Evolutionary conservation across 2,113 vertebrate species (phyloP), one percentile per base, ranked within the genome.

Genomic region (Cephalopterus ornatus): DNA sequence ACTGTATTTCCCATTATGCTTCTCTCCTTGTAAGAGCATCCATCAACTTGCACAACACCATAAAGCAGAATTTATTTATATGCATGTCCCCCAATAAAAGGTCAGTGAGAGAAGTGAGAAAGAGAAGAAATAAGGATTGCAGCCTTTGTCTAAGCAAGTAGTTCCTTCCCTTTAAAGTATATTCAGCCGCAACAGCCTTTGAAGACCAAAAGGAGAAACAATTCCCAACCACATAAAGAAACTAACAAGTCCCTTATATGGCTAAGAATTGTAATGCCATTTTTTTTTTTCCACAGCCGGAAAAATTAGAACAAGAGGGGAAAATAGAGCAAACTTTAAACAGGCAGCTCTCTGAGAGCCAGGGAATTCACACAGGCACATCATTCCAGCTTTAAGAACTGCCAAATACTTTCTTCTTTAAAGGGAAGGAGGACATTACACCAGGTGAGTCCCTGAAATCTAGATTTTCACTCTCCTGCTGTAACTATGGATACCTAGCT

Each of bases 401-500:
- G 44, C 62, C 77, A 82, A 47, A 84, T 58, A 87, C 92, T 94
- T 93, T 95, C 84, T 93, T 94, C 83, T 92, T 94, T 84, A 95
- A 97, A 95, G 83, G 56, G 77, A 96, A 97, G 91, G 85, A 96
- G 95, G 92, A 96, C 86, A 85, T 90, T 91, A 91, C 58, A 87
- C 83, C 91, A 94, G 88, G 85, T 92, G 91, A 96, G 93, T 70
- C 53, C 66, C 86, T 91, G 80, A 92, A 94, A 97, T 97, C 83
- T 20, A 49, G 85, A 90, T 85, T 90, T 92, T 83, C 70, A 86
- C 92, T 95, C 87, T 94, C 47, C 67, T 74, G 74, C 81, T 85
- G 95, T 97, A 96, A 93, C 93, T 96, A 96, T 94, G 95, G 95
- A 97, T 94, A 96, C 95, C 39, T 61, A 80, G 78, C 61, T 92